These are phyloP conservation scores for Pteropus rufus DNA, from an alignment of 2,797 vertebrate genomes.

Conservation along the genomic window DNA sequence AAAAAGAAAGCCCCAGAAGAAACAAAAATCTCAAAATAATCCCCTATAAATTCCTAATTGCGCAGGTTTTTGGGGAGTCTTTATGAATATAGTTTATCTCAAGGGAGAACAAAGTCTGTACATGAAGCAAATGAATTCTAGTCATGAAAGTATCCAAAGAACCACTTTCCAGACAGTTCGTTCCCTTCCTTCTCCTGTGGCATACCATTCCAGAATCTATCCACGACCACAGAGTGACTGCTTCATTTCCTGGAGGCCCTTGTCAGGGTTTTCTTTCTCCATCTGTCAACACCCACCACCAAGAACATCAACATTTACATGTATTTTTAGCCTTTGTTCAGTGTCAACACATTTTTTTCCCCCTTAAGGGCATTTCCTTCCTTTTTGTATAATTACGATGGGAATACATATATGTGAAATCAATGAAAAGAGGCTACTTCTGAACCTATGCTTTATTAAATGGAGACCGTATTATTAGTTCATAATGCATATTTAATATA, in stretches of 20 bases:
- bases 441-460: slow-evolving; percentile 5
- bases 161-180: not conserved
- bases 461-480: not conserved
- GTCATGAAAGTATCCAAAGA: not conserved
- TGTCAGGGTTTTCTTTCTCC: not conserved
- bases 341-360: not conserved
- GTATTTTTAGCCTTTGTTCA: not conserved
- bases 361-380: not conserved
- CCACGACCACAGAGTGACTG: not conserved
- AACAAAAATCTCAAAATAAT: slow-evolving; percentile 52
- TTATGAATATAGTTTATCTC: not conserved
- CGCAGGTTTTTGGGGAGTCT: not conserved
- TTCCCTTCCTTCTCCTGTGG: not conserved
- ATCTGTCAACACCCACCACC: not conserved
- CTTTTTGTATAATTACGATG: not conserved
- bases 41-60: slow-evolving; percentile 34
- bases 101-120: slow-evolving; percentile 15
- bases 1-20: not conserved
- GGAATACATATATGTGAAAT: slow-evolving; percentile 3
- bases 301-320: not conserved
- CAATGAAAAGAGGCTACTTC: slow-evolving; percentile 16
- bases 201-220: not conserved
- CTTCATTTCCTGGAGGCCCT: not conserved
- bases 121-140: not conserved
- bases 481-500: slow-evolving; percentile 17